Evolutionary conservation across 2,113 vertebrate species (phyloP).

Genomic region (Erinaceus europaeus): DNA sequence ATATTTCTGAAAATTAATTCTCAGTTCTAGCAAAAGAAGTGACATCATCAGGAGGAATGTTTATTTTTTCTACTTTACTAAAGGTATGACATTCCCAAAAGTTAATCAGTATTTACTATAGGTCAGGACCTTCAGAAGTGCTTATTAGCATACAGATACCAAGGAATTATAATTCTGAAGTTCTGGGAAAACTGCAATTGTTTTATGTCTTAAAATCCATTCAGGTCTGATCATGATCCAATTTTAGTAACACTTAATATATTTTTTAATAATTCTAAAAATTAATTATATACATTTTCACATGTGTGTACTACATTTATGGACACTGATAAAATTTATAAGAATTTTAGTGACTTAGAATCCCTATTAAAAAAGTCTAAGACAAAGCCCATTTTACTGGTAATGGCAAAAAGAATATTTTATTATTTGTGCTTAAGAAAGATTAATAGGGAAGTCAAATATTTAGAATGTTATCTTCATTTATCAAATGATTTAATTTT

Average conservation of each 20-base stretch:
- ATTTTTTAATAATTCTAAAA: not conserved
- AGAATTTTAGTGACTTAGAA: constrained; percentile 3
- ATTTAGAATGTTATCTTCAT: not conserved
- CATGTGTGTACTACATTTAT: not conserved
- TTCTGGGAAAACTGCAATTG: not conserved
- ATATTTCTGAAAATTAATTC: constrained; percentile 7
- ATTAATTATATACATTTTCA: not conserved
- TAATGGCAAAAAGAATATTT: not conserved
- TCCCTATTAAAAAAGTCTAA: not conserved
- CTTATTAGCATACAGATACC: not conserved
- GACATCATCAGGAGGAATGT: accelerated
- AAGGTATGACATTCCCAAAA: not conserved
- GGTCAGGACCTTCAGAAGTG: not conserved
- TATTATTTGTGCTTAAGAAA: constrained; percentile 6
- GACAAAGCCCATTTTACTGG: not conserved
- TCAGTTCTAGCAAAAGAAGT: not conserved
- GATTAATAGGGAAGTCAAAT: not conserved
- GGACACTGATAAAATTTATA: not conserved
- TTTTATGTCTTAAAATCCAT: not conserved
- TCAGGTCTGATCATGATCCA: not conserved
- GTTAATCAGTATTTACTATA: not conserved
- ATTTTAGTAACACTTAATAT: not conserved
- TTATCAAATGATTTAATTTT: not conserved
- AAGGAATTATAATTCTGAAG: not conserved
- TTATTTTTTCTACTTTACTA: not conserved